Conservation (phyloP, 2,797 vertebrate species). For the Lophotriccus pileatus region DNA sequence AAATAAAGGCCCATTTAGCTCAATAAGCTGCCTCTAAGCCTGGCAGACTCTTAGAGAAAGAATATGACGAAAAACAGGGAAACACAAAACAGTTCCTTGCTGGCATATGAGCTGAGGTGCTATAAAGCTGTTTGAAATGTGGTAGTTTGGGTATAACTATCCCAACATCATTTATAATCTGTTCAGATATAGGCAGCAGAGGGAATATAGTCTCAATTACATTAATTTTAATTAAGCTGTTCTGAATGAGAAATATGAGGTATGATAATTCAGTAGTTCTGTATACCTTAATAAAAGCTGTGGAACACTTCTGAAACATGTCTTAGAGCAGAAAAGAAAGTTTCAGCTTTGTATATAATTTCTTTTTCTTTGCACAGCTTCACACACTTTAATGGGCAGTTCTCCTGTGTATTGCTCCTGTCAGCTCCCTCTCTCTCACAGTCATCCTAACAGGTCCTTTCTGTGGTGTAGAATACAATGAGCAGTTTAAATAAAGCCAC, state of each 20-base stretch:
- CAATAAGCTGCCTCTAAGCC: neutral
- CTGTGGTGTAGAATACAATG: slow-evolving; percentile 41
- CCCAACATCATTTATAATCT: neutral
- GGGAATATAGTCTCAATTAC: slow-evolving; percentile 14
- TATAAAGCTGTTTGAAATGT: neutral
- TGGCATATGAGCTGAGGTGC: neutral
- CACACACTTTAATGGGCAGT: neutral
- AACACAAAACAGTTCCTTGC: neutral
- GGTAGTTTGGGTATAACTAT: neutral
- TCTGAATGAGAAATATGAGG: slow-evolving; percentile 18
- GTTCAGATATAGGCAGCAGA: neutral
- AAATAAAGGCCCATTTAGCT: neutral
- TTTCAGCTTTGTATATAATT: neutral
- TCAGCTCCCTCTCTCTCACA: slow-evolving; percentile 2
- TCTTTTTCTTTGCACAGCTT: neutral
- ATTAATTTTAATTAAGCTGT: slow-evolving; percentile 57
- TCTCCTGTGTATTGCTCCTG: neutral
- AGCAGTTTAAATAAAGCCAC: slow-evolving; percentile 52
- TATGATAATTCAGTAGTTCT: neutral
- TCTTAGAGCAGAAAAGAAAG: neutral
- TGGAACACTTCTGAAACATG: neutral
- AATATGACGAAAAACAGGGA: neutral
- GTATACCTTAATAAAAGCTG: neutral
- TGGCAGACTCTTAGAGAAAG: neutral
- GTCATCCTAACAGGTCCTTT: slow-evolving; percentile 46